Evolutionary conservation across 2,113 vertebrate genomes (phyloP), one percentile per base, ranked within the genome.

Genomic region (Pygoscelis adeliae): DNA sequence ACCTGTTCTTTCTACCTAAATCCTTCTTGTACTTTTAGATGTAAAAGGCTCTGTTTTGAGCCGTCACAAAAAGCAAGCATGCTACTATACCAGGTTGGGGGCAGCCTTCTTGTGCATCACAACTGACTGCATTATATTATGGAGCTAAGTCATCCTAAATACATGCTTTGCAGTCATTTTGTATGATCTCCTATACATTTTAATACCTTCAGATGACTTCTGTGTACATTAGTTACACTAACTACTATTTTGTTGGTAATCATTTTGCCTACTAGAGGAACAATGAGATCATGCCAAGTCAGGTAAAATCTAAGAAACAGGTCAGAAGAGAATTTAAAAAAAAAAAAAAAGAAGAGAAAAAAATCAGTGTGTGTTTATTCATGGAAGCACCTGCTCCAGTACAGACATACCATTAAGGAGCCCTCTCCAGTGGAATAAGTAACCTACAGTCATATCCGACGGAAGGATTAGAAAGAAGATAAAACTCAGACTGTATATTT

Each of bases 111-210:
- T 32, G 49, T 2, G 3, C 29, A 32, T 46, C 23, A 36, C 38
- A 76, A 34, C 29, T 79, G 61, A 27, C 29, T 76, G 44, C 13
- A 36, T 38, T 50, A 1, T 27, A 18, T 23, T 61, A 78, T 1
- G 4, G 21, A 62, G 63, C 30, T 40, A 58, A 40, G 23, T 20
- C 42, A 87, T 26, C 22, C n/a, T 34, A 30, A 50, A 49, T 14
- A 42, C 49, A 26, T 0, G 0, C n/a, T 83, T 36, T 47, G 18
- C 25, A 62, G 19, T n/a, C 13, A 67, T n/a, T 50, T 58, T 67
- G 26, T 16, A 65, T 44, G 4, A 40, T 10, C 21, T 74, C 32
- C 40, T 34, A 12, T 2, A 13, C 7, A 9, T 40, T 71, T 55
- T 15, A 36, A 25, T n/a, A n/a, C 17, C 34, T 85, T 69, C 29